These are phyloP conservation scores for Drosophila santomea DNA, from an alignment of 1,140 invertebrate species.

Conservation along the genomic window DNA sequence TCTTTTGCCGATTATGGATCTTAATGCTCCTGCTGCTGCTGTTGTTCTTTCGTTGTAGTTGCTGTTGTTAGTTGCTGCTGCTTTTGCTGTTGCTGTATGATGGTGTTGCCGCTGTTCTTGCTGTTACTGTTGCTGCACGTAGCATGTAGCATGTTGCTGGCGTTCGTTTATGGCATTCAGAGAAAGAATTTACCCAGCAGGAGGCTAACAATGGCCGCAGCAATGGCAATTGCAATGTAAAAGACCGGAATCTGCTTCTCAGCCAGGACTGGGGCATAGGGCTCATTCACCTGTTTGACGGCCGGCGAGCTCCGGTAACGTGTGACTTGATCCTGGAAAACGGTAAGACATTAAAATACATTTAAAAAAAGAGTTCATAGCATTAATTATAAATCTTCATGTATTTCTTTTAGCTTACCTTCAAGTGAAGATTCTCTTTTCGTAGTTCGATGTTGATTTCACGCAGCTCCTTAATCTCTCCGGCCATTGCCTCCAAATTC, in stretches of 20 bases:
- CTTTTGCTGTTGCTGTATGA: constrained; percentile 9
- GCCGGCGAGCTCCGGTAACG: constrained; percentile 84
- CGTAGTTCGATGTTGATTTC: constrained; percentile 91
- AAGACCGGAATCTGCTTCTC: constrained; percentile 85
- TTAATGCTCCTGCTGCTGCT: constrained; percentile 16
- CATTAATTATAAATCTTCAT: no score
- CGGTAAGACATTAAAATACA: neutral
- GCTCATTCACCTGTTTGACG: constrained; percentile 68
- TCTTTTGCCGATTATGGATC: constrained; percentile 9
- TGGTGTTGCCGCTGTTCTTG: constrained; percentile 28
- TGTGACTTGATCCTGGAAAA: constrained; percentile 86
- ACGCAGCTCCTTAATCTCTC: constrained; percentile 90
- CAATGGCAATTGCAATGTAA: constrained; percentile 86
- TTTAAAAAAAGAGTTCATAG: no score
- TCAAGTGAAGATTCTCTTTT: constrained; percentile 92
- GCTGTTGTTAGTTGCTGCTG: constrained; percentile 18
- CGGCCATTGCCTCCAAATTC: constrained; percentile 83
- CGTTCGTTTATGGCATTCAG: constrained; percentile 84
- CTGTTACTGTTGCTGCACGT: constrained; percentile 30
- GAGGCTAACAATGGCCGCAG: constrained; percentile 86
- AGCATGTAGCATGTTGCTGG: constrained; percentile 25
- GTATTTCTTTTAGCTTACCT: constrained; percentile 85
- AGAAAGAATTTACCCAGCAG: constrained; percentile 87
- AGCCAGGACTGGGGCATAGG: constrained; percentile 78
- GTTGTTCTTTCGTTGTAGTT: constrained; percentile 32